Evolutionary conservation across 2,113 vertebrate genomes (phyloP), one percentile per base, ranked within the genome.

Genomic region (Notiomystis cincta): DNA sequence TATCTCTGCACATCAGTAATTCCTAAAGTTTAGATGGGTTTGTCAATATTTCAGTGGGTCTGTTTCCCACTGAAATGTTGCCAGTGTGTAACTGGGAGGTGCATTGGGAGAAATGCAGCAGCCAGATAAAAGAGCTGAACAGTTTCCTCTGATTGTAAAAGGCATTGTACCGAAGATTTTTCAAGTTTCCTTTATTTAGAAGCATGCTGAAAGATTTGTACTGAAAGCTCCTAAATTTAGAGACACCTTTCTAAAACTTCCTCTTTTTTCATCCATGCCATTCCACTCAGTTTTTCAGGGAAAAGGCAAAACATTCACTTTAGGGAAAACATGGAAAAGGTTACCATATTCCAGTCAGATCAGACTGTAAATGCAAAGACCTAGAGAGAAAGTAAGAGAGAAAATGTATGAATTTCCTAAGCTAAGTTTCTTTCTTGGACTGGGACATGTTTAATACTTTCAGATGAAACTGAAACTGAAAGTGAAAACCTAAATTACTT

Each of bases 191-290:
- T 80, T 57, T 92, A 80, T 72, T 88, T 77, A 76, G 70, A 22
- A 62, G 21, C 4, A 40, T 37, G n/a, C 15, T 35, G 31, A 71
- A 90, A 11, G 42, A 88, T 69, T 82, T 57, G 2, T 37, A 69
- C 42, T 88, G 44, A 37, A 90, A 57, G 69, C 45, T 82, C 8
- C 81, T 93, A 91, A 82, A 89, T 91, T 69, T 91, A 95, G 70
- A 92, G 2, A 87, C 37, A 84, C 53, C 11, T 82, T 82, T 65
- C 28, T 65, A 47, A 70, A 82, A 23, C 42, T 82, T 96, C 54
- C 66, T 89, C 56, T 8, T 78, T 83, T 78, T 69, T 82, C 15
- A 61, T 72, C 37, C 44, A 9, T 65, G 37, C 28, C 33, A 87
- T 45, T 82, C n/a, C 1, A 13, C 15, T 24, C 76, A 61, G 57